These are phyloP conservation scores for Octonoba sinensis DNA, from an alignment of 2,888 invertebrate species.

Conservation along the genomic window DNA sequence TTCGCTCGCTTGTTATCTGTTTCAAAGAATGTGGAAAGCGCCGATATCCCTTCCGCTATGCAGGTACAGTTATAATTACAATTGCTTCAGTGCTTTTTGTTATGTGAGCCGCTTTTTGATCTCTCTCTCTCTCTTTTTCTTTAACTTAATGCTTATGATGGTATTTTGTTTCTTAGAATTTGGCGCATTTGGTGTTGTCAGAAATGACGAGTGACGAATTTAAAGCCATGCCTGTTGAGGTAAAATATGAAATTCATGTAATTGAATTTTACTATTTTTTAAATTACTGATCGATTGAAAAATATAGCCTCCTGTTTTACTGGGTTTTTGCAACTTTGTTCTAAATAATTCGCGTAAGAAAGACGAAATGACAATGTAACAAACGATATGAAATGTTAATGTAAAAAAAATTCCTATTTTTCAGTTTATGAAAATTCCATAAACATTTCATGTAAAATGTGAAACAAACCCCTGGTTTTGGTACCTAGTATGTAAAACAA, in stretches of 20 bases:
- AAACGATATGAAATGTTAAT: too few relatives aligned
- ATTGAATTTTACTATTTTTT: neutral
- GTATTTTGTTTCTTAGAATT: conserved; percentile 5
- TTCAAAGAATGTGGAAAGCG: conserved; percentile 45
- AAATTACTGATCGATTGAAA: neutral
- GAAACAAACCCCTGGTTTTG: too few relatives aligned
- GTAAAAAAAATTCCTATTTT: too few relatives aligned
- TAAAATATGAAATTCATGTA: conserved; percentile 1
- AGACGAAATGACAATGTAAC: neutral
- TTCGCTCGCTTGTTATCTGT: conserved; percentile 9
- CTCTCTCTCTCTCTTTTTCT: too few relatives aligned
- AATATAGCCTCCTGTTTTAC: neutral
- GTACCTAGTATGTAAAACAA: too few relatives aligned
- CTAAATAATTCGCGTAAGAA: neutral
- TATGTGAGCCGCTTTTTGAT: too few relatives aligned
- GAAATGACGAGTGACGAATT: conserved; percentile 71
- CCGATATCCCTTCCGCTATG: conserved; percentile 38
- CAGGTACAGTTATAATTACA: conserved; percentile 2
- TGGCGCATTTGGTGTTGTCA: conserved; percentile 14
- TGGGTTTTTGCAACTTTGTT: neutral
- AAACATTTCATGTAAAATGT: too few relatives aligned
- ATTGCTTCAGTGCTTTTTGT: neutral
- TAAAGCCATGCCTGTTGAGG: conserved; percentile 30
- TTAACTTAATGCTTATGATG: neutral
- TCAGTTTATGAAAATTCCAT: too few relatives aligned